phyloP scores from a whole-genome alignment of 2,888 invertebrate genomes.

The Yponomeuta plumbellus region DNA sequence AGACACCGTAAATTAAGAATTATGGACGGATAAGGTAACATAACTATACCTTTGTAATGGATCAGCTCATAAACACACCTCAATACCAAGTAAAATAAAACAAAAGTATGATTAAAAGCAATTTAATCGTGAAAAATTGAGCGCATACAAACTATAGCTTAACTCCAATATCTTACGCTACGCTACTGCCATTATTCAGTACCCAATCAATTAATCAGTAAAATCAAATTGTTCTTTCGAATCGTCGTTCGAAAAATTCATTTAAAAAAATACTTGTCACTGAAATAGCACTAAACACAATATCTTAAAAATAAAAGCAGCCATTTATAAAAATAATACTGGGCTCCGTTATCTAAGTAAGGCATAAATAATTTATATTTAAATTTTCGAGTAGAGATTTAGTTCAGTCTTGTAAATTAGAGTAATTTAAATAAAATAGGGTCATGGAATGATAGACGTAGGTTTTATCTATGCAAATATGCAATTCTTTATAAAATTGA shows the following conservation, averaged over 20 bases:
- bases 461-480: background rate
- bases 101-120: slow-evolving; percentile 6
- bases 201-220: background rate
- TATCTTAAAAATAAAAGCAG: slow-evolving; percentile 1
- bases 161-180: slow-evolving; percentile 35
- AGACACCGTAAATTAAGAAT: too few relatives aligned
- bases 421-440: background rate
- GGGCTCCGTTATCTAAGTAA: background rate
- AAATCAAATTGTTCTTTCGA: background rate
- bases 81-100: background rate
- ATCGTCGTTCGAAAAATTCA: slow-evolving; percentile 5
- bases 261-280: background rate
- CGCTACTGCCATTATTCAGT: background rate
- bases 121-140: slow-evolving; percentile 73
- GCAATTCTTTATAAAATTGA: too few relatives aligned
- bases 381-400: background rate
- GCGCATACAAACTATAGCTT: slow-evolving; percentile 62
- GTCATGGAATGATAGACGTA: slow-evolving; percentile 2
- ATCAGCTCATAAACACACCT: too few relatives aligned
- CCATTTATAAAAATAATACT: slow-evolving; percentile 7
- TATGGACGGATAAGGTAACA: too few relatives aligned
- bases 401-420: slow-evolving; percentile 14
- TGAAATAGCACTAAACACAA: background rate
- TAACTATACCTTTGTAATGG: too few relatives aligned
- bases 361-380: background rate